Percentiles rank a stretch among this genome's conserved stretches.
Evolutionary conservation across 2,888 invertebrate species (phyloP).

Genomic region (Allolobophora icterica): DNA sequence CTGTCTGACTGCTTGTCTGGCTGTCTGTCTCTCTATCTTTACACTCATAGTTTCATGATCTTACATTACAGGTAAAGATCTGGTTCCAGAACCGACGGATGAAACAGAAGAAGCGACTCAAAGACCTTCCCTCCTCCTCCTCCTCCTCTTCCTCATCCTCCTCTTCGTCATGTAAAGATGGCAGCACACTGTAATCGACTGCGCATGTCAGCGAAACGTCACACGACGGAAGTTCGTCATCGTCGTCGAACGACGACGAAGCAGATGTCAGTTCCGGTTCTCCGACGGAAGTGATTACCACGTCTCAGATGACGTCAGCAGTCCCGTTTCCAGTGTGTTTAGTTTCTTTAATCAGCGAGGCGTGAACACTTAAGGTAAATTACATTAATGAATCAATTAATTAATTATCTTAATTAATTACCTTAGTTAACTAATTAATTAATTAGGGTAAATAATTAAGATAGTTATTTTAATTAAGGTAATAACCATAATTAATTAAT

Average conservation of each 20-base stretch:
- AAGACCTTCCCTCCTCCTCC: not conserved
- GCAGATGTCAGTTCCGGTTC: not conserved
- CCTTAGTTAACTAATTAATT: too few species aligned
- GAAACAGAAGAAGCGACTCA: constrained; percentile 22
- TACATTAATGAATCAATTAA: too few species aligned
- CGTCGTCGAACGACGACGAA: constrained; percentile 17
- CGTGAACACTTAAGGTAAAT: too few species aligned
- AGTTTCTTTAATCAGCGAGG: too few species aligned
- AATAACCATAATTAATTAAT: too few species aligned
- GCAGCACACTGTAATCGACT: not conserved
- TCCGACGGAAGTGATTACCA: not conserved
- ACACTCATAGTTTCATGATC: not conserved
- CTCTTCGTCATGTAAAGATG: not conserved
- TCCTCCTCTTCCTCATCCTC: too few species aligned
- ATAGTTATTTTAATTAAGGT: too few species aligned
- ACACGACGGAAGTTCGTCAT: constrained; percentile 22
- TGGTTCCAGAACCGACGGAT: constrained; percentile 19
- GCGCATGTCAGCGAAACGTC: constrained; percentile 20
- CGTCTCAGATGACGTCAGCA: not conserved
- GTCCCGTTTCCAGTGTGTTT: not conserved
- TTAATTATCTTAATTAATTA: too few species aligned
- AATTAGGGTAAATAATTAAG: too few species aligned
- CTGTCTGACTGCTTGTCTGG: too few species aligned
- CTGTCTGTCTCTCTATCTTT: too few species aligned
- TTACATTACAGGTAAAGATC: constrained; percentile 2